Conservation (phyloP, 1,140 invertebrate genomes). For the Zaprionus davidi region DNA sequence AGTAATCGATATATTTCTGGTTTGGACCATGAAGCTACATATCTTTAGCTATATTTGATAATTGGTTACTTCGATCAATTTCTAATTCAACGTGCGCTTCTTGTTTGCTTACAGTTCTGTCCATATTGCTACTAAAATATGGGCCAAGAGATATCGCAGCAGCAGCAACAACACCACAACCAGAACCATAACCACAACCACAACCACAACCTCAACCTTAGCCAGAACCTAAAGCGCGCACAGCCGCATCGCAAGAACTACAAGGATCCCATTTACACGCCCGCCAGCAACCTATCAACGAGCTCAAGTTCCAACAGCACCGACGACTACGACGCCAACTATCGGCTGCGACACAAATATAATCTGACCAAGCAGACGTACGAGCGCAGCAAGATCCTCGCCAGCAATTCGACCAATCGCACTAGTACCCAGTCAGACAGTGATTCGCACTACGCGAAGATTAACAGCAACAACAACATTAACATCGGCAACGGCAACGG, state of each 20-base stretch:
- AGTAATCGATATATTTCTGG: too few species aligned
- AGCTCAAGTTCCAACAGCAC: conserved; percentile 49
- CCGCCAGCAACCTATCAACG: conserved; percentile 57
- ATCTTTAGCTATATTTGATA: not conserved
- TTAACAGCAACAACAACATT: conserved; percentile 33
- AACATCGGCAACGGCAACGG: not conserved
- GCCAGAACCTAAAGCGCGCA: conserved; percentile 42
- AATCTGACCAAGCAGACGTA: conserved; percentile 75
- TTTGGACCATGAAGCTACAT: too few species aligned
- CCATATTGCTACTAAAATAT: conserved; percentile 83
- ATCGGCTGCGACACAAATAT: conserved; percentile 72
- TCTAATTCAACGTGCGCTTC: not conserved
- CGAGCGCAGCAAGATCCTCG: conserved; percentile 65
- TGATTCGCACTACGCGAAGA: conserved; percentile 69
- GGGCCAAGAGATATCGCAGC: conserved; percentile 84
- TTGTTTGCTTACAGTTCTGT: conserved; percentile 56
- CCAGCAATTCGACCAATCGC: conserved; percentile 15
- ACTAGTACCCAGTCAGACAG: conserved; percentile 45
- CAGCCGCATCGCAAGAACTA: conserved; percentile 47
- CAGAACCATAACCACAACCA: conserved; percentile 61
- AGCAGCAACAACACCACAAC: conserved; percentile 74
- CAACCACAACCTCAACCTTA: conserved; percentile 48
- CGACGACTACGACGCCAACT: conserved; percentile 65
- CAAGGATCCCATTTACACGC: conserved; percentile 63
- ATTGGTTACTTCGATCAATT: not conserved